Evolutionary conservation across 2,888 invertebrate genomes (phyloP).

Genomic region (Dione juno): DNA sequence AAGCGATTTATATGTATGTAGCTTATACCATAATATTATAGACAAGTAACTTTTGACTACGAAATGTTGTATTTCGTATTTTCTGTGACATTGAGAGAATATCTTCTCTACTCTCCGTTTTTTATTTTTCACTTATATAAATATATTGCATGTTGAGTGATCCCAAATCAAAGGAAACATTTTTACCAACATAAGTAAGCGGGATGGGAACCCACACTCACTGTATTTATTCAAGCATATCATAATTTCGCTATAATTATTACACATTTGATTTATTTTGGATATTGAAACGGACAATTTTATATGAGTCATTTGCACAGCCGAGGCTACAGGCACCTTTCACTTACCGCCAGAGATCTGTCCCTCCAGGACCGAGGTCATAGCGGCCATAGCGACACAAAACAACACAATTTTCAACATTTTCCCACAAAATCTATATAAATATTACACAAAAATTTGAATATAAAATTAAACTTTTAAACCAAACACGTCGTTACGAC

Average conservation of each 20-base stretch:
- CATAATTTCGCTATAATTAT: neutral
- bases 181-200: too few relatives aligned
- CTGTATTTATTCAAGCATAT: neutral
- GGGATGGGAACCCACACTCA: too few relatives aligned
- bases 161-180: too few relatives aligned
- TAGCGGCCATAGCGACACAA: slow-evolving; percentile 55
- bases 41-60: too few relatives aligned
- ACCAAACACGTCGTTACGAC: slow-evolving; percentile 56
- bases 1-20: too few relatives aligned
- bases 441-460: slow-evolving; percentile 11
- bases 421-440: slow-evolving; percentile 45
- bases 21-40: too few relatives aligned
- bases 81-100: neutral
- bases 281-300: neutral
- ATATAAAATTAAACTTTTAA: slow-evolving; percentile 49
- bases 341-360: slow-evolving; percentile 79
- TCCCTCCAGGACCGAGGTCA: slow-evolving; percentile 63
- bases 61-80: too few relatives aligned
- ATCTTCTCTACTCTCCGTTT: neutral
- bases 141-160: too few relatives aligned
- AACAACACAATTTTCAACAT: slow-evolving; percentile 59
- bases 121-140: neutral
- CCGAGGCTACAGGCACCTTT: slow-evolving; percentile 60
- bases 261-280: neutral
- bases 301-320: slow-evolving; percentile 17